phyloP scores from a whole-genome alignment of 1,140 invertebrate species.

The Reticulitermes speratus region DNA sequence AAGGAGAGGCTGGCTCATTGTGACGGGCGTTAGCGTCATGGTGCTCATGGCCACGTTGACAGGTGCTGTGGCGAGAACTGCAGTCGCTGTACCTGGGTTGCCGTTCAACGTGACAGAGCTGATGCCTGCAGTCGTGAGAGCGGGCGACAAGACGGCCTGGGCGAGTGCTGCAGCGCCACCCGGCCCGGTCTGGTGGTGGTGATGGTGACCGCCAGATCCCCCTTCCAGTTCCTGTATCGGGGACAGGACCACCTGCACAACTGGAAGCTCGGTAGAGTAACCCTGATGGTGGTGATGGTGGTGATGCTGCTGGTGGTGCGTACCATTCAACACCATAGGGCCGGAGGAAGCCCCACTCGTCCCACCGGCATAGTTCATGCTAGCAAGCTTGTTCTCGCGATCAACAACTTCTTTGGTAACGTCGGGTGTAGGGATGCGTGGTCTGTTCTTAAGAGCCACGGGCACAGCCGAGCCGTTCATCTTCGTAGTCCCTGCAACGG shows the following conservation, averaged over 20 bases:
- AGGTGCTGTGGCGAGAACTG: slow-evolving; percentile 25
- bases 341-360: slow-evolving; percentile 40
- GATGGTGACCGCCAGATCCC: background rate
- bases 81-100: slow-evolving; percentile 42
- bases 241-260: slow-evolving; percentile 69
- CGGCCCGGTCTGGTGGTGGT: slow-evolving; percentile 47
- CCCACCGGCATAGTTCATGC: background rate
- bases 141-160: slow-evolving; percentile 66
- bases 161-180: slow-evolving; percentile 67
- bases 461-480: slow-evolving; percentile 64
- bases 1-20: slow-evolving; percentile 48
- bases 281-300: slow-evolving; percentile 50
- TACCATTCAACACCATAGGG: slow-evolving; percentile 54
- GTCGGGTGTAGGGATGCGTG: slow-evolving; percentile 82
- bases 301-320: slow-evolving; percentile 46
- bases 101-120: slow-evolving; percentile 53
- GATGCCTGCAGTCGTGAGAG: slow-evolving; percentile 54
- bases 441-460: slow-evolving; percentile 68
- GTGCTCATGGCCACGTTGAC: slow-evolving; percentile 13
- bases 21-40: slow-evolving; percentile 42
- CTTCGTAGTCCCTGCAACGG: slow-evolving; percentile 58
- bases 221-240: slow-evolving; percentile 75
- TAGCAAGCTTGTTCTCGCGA: slow-evolving; percentile 61
- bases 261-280: slow-evolving; percentile 64
- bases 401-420: slow-evolving; percentile 74